These are phyloP conservation scores for Bombyx mandarina DNA, from an alignment of 1,140 invertebrate genomes.

Conservation along the genomic window DNA sequence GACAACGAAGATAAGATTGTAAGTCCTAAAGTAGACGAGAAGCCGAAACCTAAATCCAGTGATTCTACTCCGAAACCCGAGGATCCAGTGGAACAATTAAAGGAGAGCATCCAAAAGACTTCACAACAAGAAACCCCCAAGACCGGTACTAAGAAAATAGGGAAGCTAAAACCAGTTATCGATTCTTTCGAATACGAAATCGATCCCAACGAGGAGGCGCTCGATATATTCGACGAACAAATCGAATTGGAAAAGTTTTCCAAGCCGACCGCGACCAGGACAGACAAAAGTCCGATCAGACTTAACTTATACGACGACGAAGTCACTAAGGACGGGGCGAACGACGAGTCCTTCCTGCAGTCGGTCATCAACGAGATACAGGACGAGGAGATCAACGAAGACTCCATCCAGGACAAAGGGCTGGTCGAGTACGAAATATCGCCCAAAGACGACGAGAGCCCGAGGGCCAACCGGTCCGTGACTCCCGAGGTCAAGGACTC, in stretches of 20 bases:
- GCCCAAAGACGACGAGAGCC: slow-evolving; percentile 28
- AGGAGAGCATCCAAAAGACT: not conserved
- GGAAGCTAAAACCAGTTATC: slow-evolving; percentile 49
- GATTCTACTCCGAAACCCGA: slow-evolving; percentile 11
- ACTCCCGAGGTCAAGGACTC: slow-evolving; percentile 48
- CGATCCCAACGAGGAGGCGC: slow-evolving; percentile 46
- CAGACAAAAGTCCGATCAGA: slow-evolving; percentile 24
- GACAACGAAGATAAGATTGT: slow-evolving; percentile 56
- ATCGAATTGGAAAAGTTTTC: slow-evolving; percentile 34
- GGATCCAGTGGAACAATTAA: not conserved
- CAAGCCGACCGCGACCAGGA: slow-evolving; percentile 21
- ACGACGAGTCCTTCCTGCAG: slow-evolving; percentile 55
- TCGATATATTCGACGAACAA: slow-evolving; percentile 52
- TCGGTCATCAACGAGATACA: slow-evolving; percentile 62
- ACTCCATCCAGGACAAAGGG: slow-evolving; percentile 47
- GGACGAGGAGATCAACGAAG: slow-evolving; percentile 43
- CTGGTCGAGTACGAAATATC: slow-evolving; percentile 58
- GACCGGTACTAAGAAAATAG: slow-evolving; percentile 25
- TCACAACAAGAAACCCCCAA: slow-evolving; percentile 4
- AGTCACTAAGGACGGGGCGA: slow-evolving; percentile 32
- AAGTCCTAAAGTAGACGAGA: slow-evolving; percentile 41
- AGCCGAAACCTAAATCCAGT: slow-evolving; percentile 9
- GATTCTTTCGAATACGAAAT: slow-evolving; percentile 61
- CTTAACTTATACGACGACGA: slow-evolving; percentile 28
- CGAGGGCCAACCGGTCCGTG: slow-evolving; percentile 28